These are phyloP conservation scores for Bicyclus anynana DNA, from an alignment of 1,140 invertebrate species.

Conservation along the genomic window DNA sequence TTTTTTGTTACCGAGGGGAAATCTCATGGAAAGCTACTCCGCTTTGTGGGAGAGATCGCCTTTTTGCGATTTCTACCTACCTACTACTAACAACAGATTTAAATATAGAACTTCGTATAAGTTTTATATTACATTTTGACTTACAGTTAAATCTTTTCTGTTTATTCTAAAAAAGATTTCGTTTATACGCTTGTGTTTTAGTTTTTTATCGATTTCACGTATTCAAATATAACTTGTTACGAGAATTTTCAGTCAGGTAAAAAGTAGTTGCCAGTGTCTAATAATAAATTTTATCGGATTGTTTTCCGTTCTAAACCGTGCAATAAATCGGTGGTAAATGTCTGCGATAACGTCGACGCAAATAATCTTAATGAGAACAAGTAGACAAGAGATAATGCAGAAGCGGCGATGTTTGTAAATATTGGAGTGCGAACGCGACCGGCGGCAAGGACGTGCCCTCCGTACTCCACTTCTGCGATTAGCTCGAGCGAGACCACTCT, in stretches of 20 bases:
- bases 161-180: too few species aligned
- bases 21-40: too few species aligned
- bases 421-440: conserved; percentile 12
- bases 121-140: too few species aligned
- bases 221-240: neutral
- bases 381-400: conserved; percentile 12
- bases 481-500: conserved; percentile 22
- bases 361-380: conserved; percentile 15
- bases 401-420: conserved; percentile 22
- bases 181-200: too few species aligned
- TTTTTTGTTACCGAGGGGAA: too few species aligned
- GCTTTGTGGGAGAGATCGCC: too few species aligned
- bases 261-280: neutral
- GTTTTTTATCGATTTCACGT: too few species aligned
- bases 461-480: conserved; percentile 27
- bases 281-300: neutral
- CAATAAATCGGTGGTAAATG: neutral
- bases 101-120: too few species aligned
- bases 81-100: too few species aligned
- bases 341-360: neutral
- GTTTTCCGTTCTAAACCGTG: neutral
- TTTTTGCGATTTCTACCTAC: too few species aligned
- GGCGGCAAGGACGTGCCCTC: conserved; percentile 35
- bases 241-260: neutral
- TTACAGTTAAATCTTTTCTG: too few species aligned